Evolutionary conservation across 2,113 vertebrate species (phyloP), one percentile per base, ranked within the genome.

Genomic region (Donacobius atricapilla): DNA sequence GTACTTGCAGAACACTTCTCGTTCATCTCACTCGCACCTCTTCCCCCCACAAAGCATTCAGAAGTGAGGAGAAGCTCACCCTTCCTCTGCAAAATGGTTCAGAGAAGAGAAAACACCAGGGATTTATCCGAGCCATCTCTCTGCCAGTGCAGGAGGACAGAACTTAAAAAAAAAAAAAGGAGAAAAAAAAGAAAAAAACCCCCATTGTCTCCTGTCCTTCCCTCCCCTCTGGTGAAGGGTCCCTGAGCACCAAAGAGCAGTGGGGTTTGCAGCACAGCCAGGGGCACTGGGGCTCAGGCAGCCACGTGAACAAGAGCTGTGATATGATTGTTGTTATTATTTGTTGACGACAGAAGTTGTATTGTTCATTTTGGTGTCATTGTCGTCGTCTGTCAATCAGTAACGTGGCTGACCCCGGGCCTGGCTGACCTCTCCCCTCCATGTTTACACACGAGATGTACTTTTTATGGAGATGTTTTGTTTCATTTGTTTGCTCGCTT

Each of bases 381-480:
- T 90, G 93, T 84, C 44, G 51, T 82, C 66, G 0, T 35, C 48
- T 60, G 57, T 37, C 22, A 73, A 68, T n/a, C 92, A 91, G 95
- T 92, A 91, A 87, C 42, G 63, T 95, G 91, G 93, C n/a, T 95
- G 91, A 89, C 69, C 77, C 80, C 5, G 5, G 21, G 82, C 88
- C 84, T 47, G 83, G 66, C 60, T 30, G 25, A 11, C 44, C 69
- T 37, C n/a, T 60, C 18, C n/a, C 79, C 94, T 86, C 15, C 61
- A 63, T 96, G 96, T 96, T 97, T 97, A 96, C 95, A 95, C 42
- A n/a, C 15, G 25, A 94, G 92, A 80, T 87, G 75, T 91, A 71
- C 68, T 91, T 91, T 87, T 84, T 66, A 66, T 2, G 0, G 57
- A 54, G 3, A 25, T 77, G 45, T 83, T 93, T 94, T 72, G 65